Conservation (phyloP, 23 tunicate genomes). For the Corella eumyota region DNA sequence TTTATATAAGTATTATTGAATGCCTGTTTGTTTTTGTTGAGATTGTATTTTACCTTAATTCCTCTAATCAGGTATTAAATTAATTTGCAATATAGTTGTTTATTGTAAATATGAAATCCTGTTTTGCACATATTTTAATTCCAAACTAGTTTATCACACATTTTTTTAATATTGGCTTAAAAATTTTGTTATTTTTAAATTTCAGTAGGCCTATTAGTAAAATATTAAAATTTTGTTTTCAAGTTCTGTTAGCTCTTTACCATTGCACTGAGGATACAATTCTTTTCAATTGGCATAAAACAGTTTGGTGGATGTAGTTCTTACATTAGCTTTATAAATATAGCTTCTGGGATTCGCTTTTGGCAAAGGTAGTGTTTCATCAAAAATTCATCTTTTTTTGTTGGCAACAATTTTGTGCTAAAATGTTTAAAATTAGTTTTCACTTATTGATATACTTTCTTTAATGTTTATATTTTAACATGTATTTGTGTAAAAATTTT, state of each 20-base stretch:
- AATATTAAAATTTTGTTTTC: not conserved
- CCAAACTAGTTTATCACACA: no score
- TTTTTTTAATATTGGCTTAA: no score
- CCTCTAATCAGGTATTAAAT: not conserved
- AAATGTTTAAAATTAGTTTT: no score
- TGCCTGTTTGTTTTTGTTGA: no score
- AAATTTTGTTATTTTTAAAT: no score
- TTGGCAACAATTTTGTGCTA: no score
- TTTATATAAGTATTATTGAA: no score
- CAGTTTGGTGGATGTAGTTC: not conserved
- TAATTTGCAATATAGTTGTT: not conserved
- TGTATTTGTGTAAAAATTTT: no score
- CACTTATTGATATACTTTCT: no score
- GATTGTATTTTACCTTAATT: no score
- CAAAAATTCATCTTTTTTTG: not conserved
- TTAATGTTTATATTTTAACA: no score
- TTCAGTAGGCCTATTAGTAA: no score
- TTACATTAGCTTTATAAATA: not conserved
- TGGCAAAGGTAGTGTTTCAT: constrained; percentile 1
- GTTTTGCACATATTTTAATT: not conserved
- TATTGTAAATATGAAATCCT: constrained; percentile 3
- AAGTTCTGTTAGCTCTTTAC: not conserved
- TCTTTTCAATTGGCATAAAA: not conserved
- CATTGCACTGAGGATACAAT: not conserved
- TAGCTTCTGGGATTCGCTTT: not conserved